These are phyloP conservation scores for Rhogogaster chlorosoma DNA, from an alignment of 2,888 invertebrate species.

Conservation along the genomic window DNA sequence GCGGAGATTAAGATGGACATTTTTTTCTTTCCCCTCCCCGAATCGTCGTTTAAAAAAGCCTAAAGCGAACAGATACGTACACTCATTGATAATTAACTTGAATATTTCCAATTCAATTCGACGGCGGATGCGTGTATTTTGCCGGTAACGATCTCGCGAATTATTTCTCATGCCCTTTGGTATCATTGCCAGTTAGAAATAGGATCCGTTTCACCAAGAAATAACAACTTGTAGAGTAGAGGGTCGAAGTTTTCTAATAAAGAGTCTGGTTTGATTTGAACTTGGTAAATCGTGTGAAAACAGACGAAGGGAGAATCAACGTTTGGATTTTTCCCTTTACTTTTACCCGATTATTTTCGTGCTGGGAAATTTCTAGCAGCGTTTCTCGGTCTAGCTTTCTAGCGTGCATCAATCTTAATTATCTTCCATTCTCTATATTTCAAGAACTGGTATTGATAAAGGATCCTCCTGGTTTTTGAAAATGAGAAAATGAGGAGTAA, in stretches of 20 bases:
- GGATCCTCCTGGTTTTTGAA: neutral
- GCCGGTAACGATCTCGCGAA: neutral
- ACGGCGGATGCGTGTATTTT: neutral
- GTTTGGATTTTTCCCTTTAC: neutral
- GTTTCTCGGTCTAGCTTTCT: neutral
- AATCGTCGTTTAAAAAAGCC: neutral
- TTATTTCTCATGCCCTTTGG: neutral
- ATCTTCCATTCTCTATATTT: neutral
- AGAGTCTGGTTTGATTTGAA: constrained; percentile 5
- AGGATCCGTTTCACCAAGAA: constrained; percentile 39
- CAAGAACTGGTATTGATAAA: neutral
- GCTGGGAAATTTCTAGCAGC: neutral
- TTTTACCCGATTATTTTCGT: neutral
- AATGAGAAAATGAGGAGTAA: neutral
- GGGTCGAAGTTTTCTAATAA: constrained; percentile 46
- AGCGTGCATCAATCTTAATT: neutral
- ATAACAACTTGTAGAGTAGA: neutral
- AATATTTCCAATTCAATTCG: neutral
- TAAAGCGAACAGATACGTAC: too few relatives aligned
- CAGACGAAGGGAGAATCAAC: neutral
- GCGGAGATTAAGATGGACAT: constrained; percentile 2
- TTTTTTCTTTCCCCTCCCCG: neutral
- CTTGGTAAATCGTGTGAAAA: constrained; percentile 34
- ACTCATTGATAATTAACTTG: neutral
- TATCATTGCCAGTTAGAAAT: constrained; percentile 8